Conservation (phyloP, 2,888 invertebrate species). For the Acrobasis consociella region DNA sequence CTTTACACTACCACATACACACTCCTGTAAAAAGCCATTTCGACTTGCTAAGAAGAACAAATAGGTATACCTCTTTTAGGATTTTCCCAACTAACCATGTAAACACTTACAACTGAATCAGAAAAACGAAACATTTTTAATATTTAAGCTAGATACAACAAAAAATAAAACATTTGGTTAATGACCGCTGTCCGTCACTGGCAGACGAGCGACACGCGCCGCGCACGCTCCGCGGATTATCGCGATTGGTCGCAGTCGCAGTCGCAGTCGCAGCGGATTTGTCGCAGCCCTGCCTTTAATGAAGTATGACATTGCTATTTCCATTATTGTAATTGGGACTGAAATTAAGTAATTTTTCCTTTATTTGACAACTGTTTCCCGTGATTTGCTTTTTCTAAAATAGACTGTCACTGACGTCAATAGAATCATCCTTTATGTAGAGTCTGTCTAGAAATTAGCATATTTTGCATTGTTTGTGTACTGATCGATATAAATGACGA, state of each 20-base stretch:
- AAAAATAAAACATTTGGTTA: constrained; percentile 44
- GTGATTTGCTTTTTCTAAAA: constrained; percentile 13
- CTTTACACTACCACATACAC: no score
- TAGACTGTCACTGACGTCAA: not conserved
- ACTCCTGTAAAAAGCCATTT: no score
- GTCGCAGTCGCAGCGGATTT: constrained; percentile 62
- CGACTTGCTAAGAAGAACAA: no score
- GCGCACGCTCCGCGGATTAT: constrained; percentile 59
- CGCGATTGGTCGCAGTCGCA: constrained; percentile 59
- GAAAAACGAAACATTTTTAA: not conserved
- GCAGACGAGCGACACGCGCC: constrained; percentile 52
- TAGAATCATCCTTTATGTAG: no score
- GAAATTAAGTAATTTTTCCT: constrained; percentile 23
- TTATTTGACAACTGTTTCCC: constrained; percentile 7
- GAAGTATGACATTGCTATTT: constrained; percentile 69
- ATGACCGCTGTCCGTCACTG: constrained; percentile 50
- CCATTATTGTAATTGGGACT: constrained; percentile 24
- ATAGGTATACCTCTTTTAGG: not conserved
- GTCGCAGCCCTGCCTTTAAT: constrained; percentile 56
- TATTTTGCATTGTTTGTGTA: no score
- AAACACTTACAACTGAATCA: not conserved
- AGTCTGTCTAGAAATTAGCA: no score
- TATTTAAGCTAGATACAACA: constrained; percentile 4
- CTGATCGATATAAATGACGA: no score
- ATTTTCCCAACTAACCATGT: not conserved